Base-by-base conservation (phyloP, 37 sponge, comb jelly and placozoan species). In the Oopsacas minuta region DNA sequence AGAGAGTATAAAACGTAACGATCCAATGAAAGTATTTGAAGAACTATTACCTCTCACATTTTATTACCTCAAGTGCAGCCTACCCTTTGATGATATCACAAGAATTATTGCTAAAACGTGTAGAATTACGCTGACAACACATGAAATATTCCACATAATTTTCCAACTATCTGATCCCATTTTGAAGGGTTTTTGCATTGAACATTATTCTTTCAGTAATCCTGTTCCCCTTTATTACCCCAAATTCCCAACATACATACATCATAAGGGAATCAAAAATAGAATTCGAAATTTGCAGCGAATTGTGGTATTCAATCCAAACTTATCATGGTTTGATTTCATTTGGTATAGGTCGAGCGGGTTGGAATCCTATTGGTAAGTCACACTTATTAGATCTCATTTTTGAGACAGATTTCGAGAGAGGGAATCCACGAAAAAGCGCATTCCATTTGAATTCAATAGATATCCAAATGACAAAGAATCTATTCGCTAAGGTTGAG, bases 131-230 rank as follows among this genome's bases (percentile, higher is more conserved):
- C 7, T 61, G 1, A 61, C 75, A 32, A 61, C 17, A 25, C 28
- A 25, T 5, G 75, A 61, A 25, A 61, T 61, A 10, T 61, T 61
- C 75, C 75, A 61, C 28, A 25, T 61, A 12, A 61, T 12, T 3
- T 61, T 61, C 30, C 75, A 61, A 12, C 20, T 61, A 34, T 61
- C 75, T 10, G 75, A 61, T 12, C 75, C 75, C 28, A 34, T 61
- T 32, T 25, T 61, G 3, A 61, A 34, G 30, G 22, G 75, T 61
- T 34, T 61, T 34, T 61, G 75, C 75, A 61, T 61, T 25, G 75
- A 61, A 61, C 75, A 61, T n/a, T 61, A 61, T 61, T 61, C 75
- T 32, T 61, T 61, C 75, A 61, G 75, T 12, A 61, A 61, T 61
- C 75, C 75, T 7, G 75, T 61, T 12, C 75, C 75, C 5, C 30